phyloP scores from a whole-genome alignment of 2,113 vertebrate species.

The Aldabrachelys gigantea region DNA sequence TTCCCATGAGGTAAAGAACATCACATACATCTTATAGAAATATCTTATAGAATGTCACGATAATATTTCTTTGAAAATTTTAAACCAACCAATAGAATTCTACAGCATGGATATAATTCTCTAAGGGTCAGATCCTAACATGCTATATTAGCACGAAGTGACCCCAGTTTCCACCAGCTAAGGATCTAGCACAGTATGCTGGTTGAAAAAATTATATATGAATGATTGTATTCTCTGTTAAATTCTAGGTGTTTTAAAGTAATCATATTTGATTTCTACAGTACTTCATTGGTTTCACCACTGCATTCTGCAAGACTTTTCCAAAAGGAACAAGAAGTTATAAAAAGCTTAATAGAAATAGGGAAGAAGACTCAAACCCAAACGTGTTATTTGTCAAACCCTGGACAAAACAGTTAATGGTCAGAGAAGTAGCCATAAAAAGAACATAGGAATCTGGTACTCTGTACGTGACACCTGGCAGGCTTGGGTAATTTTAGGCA shows the following conservation, averaged over 20 bases:
- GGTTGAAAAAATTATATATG: neutral
- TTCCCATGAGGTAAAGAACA: too few species aligned
- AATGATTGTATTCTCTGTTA: neutral
- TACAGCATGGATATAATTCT: neutral
- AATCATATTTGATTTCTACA: neutral
- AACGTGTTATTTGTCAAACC: neutral
- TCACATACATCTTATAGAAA: neutral
- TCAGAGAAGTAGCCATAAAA: neutral
- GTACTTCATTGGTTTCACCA: neutral
- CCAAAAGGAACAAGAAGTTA: neutral
- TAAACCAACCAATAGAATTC: neutral
- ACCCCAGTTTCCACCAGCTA: neutral
- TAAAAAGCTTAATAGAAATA: neutral
- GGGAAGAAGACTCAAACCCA: neutral
- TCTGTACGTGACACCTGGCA: neutral
- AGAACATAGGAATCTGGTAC: fast-evolving
- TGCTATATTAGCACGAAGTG: neutral
- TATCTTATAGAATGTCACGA: neutral
- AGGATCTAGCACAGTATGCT: neutral
- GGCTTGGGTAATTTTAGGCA: neutral
- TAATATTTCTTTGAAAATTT: neutral
- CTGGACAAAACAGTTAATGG: neutral
- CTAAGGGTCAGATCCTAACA: neutral
- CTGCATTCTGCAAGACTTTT: neutral
- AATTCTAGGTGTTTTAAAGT: neutral